Percentiles rank a stretch among this genome's conserved stretches.
phyloP scores from a whole-genome alignment of 2,797 vertebrate species.

The Typhlichthys eigenmanni region DNA sequence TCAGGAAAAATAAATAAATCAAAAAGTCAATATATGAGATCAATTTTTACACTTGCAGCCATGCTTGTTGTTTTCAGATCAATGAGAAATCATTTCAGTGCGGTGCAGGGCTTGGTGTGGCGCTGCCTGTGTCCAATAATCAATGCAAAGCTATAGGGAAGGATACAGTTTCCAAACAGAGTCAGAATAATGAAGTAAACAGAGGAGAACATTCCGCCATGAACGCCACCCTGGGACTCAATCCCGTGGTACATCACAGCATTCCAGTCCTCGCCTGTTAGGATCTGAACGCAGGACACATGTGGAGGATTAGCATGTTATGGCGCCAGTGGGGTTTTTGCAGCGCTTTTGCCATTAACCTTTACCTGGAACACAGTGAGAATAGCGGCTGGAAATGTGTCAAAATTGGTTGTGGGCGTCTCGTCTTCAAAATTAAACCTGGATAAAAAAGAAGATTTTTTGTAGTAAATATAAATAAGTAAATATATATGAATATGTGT shows the following conservation, averaged over 20 bases:
- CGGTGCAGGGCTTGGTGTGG: background rate
- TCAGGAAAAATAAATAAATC: slow-evolving; percentile 73
- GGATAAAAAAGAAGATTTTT: slow-evolving; percentile 30
- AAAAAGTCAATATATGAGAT: slow-evolving; percentile 28
- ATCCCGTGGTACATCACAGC: slow-evolving; percentile 97
- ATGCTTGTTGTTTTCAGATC: too few relatives aligned
- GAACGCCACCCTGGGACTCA: slow-evolving; percentile 91
- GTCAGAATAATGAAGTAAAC: slow-evolving; percentile 96
- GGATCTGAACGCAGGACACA: slow-evolving; percentile 76
- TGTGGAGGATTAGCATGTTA: background rate
- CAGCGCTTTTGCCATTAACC: slow-evolving; percentile 11
- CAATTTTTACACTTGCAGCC: slow-evolving; percentile 17
- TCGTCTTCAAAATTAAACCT: slow-evolving; percentile 96
- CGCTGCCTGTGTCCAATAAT: slow-evolving; percentile 4
- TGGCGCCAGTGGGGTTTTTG: too few relatives aligned
- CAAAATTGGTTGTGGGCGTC: slow-evolving; percentile 96
- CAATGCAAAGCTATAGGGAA: slow-evolving; percentile 39
- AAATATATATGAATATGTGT: too few relatives aligned
- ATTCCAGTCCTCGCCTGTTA: slow-evolving; percentile 97
- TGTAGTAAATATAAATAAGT: background rate
- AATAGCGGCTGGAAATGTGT: slow-evolving; percentile 95
- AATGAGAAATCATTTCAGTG: slow-evolving; percentile 6
- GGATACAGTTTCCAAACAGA: slow-evolving; percentile 98
- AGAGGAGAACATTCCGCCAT: slow-evolving; percentile 92
- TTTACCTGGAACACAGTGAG: slow-evolving; percentile 96